Percentiles rank a stretch among this genome's conserved stretches.
Conservation (phyloP, 2,797 vertebrate species). For the Cirrhinus molitorella region DNA sequence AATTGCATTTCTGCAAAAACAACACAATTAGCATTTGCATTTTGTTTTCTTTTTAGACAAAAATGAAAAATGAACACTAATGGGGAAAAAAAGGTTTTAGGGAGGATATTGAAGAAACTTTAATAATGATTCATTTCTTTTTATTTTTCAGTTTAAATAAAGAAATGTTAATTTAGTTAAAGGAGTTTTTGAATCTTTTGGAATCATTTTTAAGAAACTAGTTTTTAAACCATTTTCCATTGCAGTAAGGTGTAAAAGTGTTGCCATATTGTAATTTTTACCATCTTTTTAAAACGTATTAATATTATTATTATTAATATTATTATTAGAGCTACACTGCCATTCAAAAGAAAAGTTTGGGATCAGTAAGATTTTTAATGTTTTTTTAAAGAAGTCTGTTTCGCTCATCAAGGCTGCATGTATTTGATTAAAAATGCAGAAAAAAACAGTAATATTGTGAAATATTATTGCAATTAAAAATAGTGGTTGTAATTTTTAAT, state of each 20-base stretch:
- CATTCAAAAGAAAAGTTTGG: no score
- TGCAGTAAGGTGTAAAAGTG: background rate
- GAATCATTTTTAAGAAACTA: background rate
- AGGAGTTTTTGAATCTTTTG: background rate
- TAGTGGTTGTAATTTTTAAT: no score
- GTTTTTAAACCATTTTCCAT: background rate
- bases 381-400: no score
- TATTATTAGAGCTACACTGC: no score
- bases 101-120: background rate
- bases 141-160: background rate
- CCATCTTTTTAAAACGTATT: background rate
- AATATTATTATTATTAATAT: no score
- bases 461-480: no score
- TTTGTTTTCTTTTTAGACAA: background rate
- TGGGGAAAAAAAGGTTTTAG: background rate
- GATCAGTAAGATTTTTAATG: no score
- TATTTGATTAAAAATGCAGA: no score
- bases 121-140: background rate
- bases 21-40: background rate
- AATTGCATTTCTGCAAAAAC: slow-evolving; percentile 5
- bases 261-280: background rate
- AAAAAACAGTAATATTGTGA: no score
- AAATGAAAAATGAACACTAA: background rate
- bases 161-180: background rate
- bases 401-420: no score